Evolutionary conservation across 2,113 vertebrate genomes (phyloP), one percentile per base, ranked within the genome.

Genomic region (Leucopsar rothschildi): DNA sequence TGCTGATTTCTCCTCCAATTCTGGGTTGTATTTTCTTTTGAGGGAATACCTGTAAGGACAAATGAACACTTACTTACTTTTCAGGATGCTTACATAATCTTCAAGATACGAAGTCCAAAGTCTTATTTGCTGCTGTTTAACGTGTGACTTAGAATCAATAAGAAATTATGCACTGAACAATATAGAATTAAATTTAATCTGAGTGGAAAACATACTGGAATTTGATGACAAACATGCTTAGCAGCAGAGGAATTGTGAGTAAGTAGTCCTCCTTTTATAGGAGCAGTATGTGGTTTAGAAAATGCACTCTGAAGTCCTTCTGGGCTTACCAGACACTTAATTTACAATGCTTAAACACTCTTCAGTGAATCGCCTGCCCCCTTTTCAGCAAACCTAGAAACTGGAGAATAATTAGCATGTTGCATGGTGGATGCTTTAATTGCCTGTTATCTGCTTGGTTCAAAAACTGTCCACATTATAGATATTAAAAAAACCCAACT

Each of bases 111-210:
- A 63, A 93, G 95, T 93, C 79, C 92, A 90, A 88, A 92, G 94
- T 82, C 63, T 94, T 86, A 55, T 47, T 93, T 86, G 45, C 27
- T 73, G 47, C 45, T 86, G 86, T 90, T 95, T 97, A 91, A 96
- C 83, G 8, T 79, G 21, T 90, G 57, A 93, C 86, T 77, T 77
- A 45, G 27, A 91, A 60, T 57, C 91, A 94, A 52, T 47, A 75
- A 84, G 39, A 92, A 96, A 77, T 28, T 37, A 45, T 63, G 31
- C 11, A 29, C 35, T n/a, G 15, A 44, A 75, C 72, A 53, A 57
- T 57, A 8, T 6, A 13, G 3, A 37, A 19, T 31, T 66, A 35
- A 45, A 75, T 61, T 68, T 55, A 66, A 56, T 86, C 29, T 64
- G 22, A 69, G 37, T 45, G 27, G 76, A 80, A 91, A n/a, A 71